A percentile compares a stretch with the other conserved stretches of the same genome.
Conservation (phyloP, 2,113 vertebrate species). For the Cisticola juncidis region DNA sequence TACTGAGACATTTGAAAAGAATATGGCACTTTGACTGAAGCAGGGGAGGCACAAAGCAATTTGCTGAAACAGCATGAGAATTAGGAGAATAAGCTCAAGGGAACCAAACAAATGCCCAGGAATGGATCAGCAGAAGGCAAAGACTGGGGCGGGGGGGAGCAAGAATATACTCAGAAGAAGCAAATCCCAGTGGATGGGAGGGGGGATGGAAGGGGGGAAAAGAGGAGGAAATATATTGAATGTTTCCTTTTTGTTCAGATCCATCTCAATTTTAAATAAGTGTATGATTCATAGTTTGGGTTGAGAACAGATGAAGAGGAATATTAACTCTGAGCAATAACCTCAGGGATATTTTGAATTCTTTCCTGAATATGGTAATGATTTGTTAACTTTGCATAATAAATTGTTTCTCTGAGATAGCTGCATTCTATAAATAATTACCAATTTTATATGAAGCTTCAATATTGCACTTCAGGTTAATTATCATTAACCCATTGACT, state of each 20-base stretch:
- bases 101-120: slow-evolving; percentile 66
- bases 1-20: slow-evolving; percentile 41
- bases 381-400: slow-evolving; percentile 36
- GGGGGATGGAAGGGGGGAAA: not conserved
- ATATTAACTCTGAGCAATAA: slow-evolving; percentile 52
- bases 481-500: not conserved
- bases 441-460: not conserved
- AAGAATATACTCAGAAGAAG: slow-evolving; percentile 71
- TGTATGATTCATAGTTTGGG: slow-evolving; percentile 45
- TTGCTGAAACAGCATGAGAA: slow-evolving; percentile 67
- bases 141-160: slow-evolving; percentile 63
- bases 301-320: slow-evolving; percentile 19
- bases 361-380: slow-evolving; percentile 47
- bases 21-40: slow-evolving; percentile 53
- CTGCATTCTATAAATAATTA: slow-evolving; percentile 25
- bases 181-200: slow-evolving; percentile 65
- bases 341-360: slow-evolving; percentile 10
- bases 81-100: slow-evolving; percentile 73
- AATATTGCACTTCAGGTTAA: not conserved
- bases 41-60: slow-evolving; percentile 68
- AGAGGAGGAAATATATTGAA: slow-evolving; percentile 56
- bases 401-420: slow-evolving; percentile 40
- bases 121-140: slow-evolving; percentile 72
- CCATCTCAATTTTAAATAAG: slow-evolving; percentile 16
- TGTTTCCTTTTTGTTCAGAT: slow-evolving; percentile 63